phyloP scores from a whole-genome alignment of 2,797 vertebrate genomes.

The Aselliscus stoliczkanus region DNA sequence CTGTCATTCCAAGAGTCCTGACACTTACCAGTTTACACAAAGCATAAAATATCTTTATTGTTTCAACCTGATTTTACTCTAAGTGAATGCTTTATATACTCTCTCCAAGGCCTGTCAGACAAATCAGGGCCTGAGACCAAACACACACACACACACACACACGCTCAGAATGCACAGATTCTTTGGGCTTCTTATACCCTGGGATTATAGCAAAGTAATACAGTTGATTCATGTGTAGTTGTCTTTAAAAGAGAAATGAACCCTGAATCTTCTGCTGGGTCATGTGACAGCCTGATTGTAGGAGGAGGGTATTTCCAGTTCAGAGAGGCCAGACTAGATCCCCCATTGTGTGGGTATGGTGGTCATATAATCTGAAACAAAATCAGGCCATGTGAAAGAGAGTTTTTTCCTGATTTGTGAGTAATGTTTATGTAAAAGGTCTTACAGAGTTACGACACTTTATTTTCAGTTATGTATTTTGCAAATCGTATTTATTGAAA shows the following conservation, averaged over 20 bases:
- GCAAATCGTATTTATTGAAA: not conserved
- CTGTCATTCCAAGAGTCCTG: not conserved
- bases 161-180: not conserved
- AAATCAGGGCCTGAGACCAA: not conserved
- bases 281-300: not conserved
- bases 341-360: not conserved
- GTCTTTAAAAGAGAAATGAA: not conserved
- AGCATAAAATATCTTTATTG: not conserved
- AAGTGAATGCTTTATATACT: not conserved
- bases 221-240: not conserved
- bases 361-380: not conserved
- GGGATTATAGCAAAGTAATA: not conserved
- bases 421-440: not conserved
- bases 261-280: not conserved
- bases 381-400: not conserved
- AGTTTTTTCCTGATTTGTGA: not conserved
- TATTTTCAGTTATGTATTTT: not conserved
- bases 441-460: not conserved
- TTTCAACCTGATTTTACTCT: not conserved
- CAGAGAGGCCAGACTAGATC: not conserved
- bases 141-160: rapidly evolving
- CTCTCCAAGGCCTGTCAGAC: not conserved
- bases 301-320: not conserved
- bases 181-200: not conserved
- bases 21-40: not conserved